Percentiles rank a stretch among this genome's conserved stretches.
These are phyloP conservation scores for Eclectus roratus DNA, from an alignment of 2,113 vertebrate genomes.

Conservation along the genomic window DNA sequence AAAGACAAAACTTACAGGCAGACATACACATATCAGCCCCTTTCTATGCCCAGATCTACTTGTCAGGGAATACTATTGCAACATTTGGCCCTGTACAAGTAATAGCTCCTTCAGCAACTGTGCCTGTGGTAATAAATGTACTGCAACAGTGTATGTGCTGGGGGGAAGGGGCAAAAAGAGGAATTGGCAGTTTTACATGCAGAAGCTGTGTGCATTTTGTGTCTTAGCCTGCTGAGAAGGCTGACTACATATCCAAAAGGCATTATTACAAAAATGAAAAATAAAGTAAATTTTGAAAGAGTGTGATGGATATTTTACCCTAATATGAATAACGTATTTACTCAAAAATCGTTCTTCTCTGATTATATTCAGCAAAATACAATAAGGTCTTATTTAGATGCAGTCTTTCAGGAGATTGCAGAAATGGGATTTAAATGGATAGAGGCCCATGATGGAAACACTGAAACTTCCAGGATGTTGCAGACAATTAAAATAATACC, in stretches of 20 bases:
- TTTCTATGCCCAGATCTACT: background rate
- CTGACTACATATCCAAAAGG: background rate
- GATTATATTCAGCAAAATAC: background rate
- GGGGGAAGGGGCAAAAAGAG: background rate
- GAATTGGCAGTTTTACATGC: background rate
- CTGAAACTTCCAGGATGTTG: conserved; percentile 45
- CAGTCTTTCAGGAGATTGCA: background rate
- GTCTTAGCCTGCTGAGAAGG: background rate
- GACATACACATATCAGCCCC: too few relatives aligned
- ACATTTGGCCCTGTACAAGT: background rate
- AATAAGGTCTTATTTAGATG: background rate
- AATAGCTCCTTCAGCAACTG: background rate
- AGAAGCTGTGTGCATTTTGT: background rate
- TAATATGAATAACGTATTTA: background rate
- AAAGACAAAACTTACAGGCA: background rate
- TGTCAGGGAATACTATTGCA: background rate
- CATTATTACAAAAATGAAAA: background rate
- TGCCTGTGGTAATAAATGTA: background rate
- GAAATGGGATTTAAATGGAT: background rate
- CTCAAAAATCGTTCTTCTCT: background rate
- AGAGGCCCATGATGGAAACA: background rate
- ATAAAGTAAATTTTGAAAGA: background rate
- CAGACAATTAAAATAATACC: conserved; percentile 51
- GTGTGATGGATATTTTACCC: background rate
- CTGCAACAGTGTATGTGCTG: background rate